phyloP scores from a whole-genome alignment of 2,888 invertebrate species.

The Dolichomitus sp. region DNA sequence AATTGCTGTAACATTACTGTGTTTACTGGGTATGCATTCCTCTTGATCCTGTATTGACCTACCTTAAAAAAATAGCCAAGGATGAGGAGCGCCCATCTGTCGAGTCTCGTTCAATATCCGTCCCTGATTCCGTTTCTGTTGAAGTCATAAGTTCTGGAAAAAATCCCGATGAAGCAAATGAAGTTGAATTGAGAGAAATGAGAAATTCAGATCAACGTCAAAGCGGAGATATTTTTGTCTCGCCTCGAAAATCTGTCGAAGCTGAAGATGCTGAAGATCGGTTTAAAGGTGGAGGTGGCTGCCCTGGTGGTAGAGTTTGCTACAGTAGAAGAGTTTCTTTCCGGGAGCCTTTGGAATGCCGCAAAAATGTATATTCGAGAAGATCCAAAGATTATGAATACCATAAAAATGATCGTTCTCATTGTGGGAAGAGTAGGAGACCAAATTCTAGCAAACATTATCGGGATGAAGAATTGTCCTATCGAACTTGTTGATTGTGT shows the following conservation, averaged over 20 bases:
- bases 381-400: neutral
- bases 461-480: slow-evolving; percentile 27
- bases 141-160: slow-evolving; percentile 5
- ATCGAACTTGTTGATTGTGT: slow-evolving; percentile 31
- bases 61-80: slow-evolving; percentile 28
- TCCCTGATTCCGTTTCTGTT: slow-evolving; percentile 17
- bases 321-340: slow-evolving; percentile 54
- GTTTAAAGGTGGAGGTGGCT: slow-evolving; percentile 34
- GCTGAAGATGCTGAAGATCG: slow-evolving; percentile 22
- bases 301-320: slow-evolving; percentile 6
- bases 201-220: slow-evolving; percentile 1
- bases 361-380: slow-evolving; percentile 20
- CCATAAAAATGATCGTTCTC: slow-evolving; percentile 21
- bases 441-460: slow-evolving; percentile 18
- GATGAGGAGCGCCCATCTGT: slow-evolving; percentile 34
- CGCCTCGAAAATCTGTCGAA: slow-evolving; percentile 9
- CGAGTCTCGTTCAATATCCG: slow-evolving; percentile 43
- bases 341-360: slow-evolving; percentile 38
- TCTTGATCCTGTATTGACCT: neutral
- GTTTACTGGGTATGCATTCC: too few relatives aligned
- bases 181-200: slow-evolving; percentile 17
- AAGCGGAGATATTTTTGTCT: neutral
- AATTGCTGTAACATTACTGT: too few relatives aligned
- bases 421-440: slow-evolving; percentile 9
- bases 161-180: neutral